Percentiles rank a stretch among this genome's conserved stretches.
These are phyloP conservation scores for Siniperca knerii DNA, from an alignment of 2,113 vertebrate species.

Conservation along the genomic window DNA sequence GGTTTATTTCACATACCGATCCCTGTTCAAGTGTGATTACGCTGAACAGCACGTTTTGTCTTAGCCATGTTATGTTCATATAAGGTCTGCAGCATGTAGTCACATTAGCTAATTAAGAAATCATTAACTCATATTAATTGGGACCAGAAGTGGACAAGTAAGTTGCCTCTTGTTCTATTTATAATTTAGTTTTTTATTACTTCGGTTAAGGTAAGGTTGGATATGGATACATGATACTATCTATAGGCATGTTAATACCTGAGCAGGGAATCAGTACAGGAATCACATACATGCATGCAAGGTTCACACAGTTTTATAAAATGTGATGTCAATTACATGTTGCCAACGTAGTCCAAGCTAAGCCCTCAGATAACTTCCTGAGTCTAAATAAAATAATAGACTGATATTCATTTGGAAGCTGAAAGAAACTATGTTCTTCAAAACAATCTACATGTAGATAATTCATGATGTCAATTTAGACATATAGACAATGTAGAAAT, in stretches of 20 bases:
- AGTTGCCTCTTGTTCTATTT: too few relatives aligned
- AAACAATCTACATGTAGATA: not conserved
- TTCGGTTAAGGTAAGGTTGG: too few relatives aligned
- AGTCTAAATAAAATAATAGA: not conserved
- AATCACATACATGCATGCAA: not conserved
- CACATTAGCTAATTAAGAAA: too few relatives aligned
- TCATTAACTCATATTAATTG: too few relatives aligned
- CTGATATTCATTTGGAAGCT: not conserved
- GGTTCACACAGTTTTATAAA: not conserved
- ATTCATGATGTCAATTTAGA: not conserved
- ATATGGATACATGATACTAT: not conserved
- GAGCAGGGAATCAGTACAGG: not conserved
- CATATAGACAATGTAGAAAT: not conserved
- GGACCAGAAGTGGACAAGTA: too few relatives aligned
- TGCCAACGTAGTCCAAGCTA: not conserved
- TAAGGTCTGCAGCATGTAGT: too few relatives aligned
- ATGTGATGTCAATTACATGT: not conserved
- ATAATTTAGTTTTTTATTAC: too few relatives aligned
- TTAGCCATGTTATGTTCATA: too few relatives aligned
- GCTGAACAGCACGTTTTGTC: too few relatives aligned
- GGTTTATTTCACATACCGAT: too few relatives aligned
- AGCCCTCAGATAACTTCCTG: not conserved
- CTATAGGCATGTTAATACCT: not conserved
- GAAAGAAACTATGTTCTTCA: not conserved
- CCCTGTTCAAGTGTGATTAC: too few relatives aligned